phyloP scores from a whole-genome alignment of 2,113 vertebrate genomes.

The Aegotheles bennettii region DNA sequence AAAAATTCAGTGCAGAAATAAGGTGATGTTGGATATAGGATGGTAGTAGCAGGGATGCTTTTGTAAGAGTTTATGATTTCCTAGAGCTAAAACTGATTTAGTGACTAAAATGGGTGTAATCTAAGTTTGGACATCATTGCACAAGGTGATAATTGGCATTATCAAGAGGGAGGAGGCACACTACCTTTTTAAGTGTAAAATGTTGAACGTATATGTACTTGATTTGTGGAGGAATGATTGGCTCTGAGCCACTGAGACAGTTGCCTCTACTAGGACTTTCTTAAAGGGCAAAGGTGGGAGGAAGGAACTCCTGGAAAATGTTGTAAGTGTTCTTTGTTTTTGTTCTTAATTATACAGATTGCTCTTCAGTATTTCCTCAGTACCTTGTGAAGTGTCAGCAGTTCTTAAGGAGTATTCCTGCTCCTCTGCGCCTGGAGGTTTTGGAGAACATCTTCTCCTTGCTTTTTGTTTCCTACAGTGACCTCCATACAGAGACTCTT shows the following conservation, averaged over 20 bases:
- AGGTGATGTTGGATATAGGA: neutral
- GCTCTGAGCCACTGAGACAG: neutral
- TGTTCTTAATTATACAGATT: slow-evolving; percentile 67
- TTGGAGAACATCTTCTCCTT: slow-evolving; percentile 98
- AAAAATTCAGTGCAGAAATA: neutral
- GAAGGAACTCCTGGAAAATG: neutral
- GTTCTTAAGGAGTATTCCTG: slow-evolving; percentile 82
- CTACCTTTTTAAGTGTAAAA: neutral
- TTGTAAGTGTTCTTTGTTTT: neutral
- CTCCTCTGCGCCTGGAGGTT: slow-evolving; percentile 87
- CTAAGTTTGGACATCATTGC: neutral
- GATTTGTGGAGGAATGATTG: neutral
- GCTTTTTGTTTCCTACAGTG: slow-evolving; percentile 86
- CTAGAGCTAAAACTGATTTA: neutral
- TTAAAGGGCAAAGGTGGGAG: neutral
- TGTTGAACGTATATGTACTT: neutral
- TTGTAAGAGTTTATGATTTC: neutral
- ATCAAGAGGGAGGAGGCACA: neutral
- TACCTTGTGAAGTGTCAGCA: slow-evolving; percentile 87
- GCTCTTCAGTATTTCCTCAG: slow-evolving; percentile 75
- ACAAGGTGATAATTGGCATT: neutral
- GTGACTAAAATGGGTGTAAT: neutral
- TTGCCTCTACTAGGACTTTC: neutral
- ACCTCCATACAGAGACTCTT: slow-evolving; percentile 72
- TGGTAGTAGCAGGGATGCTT: neutral